Conservation (phyloP, 1,140 invertebrate species). For the Panulirus ornatus region DNA sequence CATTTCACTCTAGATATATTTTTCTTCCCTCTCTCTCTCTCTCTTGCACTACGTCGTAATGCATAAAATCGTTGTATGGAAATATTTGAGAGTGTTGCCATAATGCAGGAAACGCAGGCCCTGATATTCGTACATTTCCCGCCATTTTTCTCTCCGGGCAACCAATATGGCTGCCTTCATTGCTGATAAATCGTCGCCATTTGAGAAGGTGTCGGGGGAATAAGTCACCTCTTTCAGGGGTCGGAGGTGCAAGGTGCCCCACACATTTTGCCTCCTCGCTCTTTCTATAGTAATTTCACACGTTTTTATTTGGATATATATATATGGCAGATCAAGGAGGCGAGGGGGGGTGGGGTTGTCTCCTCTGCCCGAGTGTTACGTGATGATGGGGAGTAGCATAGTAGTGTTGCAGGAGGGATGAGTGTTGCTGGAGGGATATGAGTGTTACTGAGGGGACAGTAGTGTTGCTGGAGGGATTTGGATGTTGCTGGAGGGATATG, state of each 20-base stretch:
- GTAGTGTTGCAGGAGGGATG: no score
- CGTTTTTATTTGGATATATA: constrained; percentile 45
- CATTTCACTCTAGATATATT: no score
- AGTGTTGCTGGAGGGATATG: no score
- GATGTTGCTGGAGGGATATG: no score
- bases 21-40: background rate
- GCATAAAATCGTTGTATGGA: background rate
- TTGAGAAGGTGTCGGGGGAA: constrained; percentile 73
- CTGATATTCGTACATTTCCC: constrained; percentile 73
- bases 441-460: no score
- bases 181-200: constrained; percentile 74
- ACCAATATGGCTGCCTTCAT: constrained; percentile 74
- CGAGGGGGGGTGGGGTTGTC: no score
- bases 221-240: constrained; percentile 74
- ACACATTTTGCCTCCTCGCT: constrained; percentile 40
- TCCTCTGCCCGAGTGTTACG: no score
- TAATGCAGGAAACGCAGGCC: constrained; percentile 60
- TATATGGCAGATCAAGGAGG: no score
- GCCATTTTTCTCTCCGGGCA: constrained; percentile 68
- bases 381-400: no score
- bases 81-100: constrained; percentile 26
- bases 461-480: no score
- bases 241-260: constrained; percentile 59
- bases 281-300: constrained; percentile 37
- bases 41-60: background rate